Evolutionary conservation across 2,113 vertebrate genomes (phyloP).

Genomic region (Lutjanus erythropterus): DNA sequence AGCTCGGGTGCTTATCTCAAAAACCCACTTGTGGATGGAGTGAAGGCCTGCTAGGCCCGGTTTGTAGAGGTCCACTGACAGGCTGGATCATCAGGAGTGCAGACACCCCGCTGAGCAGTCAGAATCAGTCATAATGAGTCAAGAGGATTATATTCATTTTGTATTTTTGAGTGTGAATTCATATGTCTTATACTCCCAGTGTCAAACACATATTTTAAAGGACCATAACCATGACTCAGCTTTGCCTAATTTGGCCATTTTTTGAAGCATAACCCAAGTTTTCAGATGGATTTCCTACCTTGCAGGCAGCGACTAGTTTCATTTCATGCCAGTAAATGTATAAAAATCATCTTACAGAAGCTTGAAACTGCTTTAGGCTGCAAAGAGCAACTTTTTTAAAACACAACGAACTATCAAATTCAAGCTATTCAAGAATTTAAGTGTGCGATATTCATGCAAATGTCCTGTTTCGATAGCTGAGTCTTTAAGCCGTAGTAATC

Average conservation of each 20-base stretch:
- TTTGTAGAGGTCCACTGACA: slow-evolving; percentile 3
- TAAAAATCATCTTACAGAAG: neutral
- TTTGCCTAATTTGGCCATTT: neutral
- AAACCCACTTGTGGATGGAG: slow-evolving; percentile 36
- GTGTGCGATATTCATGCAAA: too few species aligned
- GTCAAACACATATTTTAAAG: neutral
- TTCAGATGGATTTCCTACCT: neutral
- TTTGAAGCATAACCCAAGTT: neutral
- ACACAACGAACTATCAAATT: neutral
- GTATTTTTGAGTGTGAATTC: neutral
- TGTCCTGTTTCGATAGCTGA: too few species aligned
- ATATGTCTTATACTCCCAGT: neutral
- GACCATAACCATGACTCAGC: neutral
- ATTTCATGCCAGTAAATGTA: neutral
- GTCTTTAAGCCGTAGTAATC: too few species aligned
- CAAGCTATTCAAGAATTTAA: neutral
- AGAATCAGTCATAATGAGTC: neutral
- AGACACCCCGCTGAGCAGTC: neutral
- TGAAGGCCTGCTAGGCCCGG: neutral
- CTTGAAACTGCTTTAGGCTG: neutral
- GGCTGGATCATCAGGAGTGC: neutral
- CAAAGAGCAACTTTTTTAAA: neutral
- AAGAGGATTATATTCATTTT: neutral
- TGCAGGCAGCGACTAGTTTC: neutral
- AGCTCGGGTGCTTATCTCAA: slow-evolving; percentile 51